Percentiles rank a stretch among this genome's conserved stretches.
Evolutionary conservation across 2,797 vertebrate species (phyloP).

Genomic region (Lutra lutra): DNA sequence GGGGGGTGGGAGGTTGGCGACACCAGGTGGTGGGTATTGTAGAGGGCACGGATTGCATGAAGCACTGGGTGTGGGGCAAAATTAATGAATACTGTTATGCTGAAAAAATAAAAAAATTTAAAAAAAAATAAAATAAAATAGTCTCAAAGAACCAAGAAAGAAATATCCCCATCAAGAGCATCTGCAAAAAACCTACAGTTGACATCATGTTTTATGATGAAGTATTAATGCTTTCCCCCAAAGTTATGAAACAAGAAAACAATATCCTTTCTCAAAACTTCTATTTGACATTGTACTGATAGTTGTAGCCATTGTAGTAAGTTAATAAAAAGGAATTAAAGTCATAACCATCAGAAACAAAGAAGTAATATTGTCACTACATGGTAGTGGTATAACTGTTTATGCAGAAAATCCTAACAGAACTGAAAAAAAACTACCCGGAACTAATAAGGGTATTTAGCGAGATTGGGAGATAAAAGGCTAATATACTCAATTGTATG

Average conservation of each 20-base stretch:
- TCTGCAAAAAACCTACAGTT: background rate
- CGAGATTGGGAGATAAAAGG: background rate
- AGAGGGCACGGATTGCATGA: too few relatives aligned
- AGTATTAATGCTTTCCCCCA: background rate
- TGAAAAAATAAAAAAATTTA: too few relatives aligned
- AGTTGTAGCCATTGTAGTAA: background rate
- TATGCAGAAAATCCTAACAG: background rate
- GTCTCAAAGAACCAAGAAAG: background rate
- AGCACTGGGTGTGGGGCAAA: too few relatives aligned
- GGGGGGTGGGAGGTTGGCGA: too few relatives aligned
- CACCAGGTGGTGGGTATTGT: too few relatives aligned
- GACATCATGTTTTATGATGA: background rate
- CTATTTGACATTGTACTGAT: background rate
- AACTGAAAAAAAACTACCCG: background rate
- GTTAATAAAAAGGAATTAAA: background rate
- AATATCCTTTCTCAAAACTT: background rate
- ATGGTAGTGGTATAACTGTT: background rate
- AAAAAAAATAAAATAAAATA: slow-evolving; percentile 17
- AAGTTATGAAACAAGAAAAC: background rate
- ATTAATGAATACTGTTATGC: too few relatives aligned
- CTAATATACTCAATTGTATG: background rate
- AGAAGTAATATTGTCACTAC: background rate
- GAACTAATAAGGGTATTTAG: background rate
- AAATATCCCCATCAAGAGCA: background rate
- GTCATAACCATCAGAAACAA: background rate